Evolutionary conservation across 2,113 vertebrate species (phyloP).

Genomic region (Todiramphus chloris): DNA sequence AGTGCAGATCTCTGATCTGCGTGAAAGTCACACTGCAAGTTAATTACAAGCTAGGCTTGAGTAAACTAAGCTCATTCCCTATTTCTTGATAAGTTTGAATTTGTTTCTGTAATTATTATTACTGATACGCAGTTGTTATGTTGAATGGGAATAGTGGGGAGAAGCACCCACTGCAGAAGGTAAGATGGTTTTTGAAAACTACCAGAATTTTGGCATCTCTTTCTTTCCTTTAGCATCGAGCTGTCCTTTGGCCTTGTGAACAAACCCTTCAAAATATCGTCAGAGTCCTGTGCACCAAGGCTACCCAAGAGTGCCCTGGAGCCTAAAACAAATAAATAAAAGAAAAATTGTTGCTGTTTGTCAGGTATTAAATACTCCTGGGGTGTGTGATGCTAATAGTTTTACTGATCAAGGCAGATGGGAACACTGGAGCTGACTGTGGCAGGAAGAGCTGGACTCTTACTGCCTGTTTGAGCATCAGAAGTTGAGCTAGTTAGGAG

Average conservation of each 20-base stretch:
- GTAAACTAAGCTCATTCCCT: neutral
- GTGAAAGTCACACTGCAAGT: accelerated
- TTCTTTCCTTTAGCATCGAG: neutral
- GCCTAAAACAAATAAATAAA: neutral
- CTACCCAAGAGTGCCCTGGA: neutral
- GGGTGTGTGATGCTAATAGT: neutral
- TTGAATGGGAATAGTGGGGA: neutral
- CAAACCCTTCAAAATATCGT: neutral
- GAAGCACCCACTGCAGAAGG: neutral
- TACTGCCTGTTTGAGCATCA: neutral
- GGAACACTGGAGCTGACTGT: neutral
- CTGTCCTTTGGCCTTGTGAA: neutral
- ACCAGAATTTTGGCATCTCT: neutral
- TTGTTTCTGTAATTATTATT: neutral
- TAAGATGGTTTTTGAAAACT: neutral
- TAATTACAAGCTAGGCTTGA: neutral
- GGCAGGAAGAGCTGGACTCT: accelerated
- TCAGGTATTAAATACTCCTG: neutral
- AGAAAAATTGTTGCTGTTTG: neutral
- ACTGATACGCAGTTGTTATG: neutral
- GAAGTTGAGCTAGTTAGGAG: neutral
- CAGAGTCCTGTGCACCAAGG: accelerated
- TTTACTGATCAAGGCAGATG: neutral
- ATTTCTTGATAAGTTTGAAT: neutral
- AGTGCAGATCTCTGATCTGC: neutral